Evolutionary conservation across 2,797 vertebrate species (phyloP), one percentile per base, ranked within the genome.

Genomic region (Streptopelia turtur): DNA sequence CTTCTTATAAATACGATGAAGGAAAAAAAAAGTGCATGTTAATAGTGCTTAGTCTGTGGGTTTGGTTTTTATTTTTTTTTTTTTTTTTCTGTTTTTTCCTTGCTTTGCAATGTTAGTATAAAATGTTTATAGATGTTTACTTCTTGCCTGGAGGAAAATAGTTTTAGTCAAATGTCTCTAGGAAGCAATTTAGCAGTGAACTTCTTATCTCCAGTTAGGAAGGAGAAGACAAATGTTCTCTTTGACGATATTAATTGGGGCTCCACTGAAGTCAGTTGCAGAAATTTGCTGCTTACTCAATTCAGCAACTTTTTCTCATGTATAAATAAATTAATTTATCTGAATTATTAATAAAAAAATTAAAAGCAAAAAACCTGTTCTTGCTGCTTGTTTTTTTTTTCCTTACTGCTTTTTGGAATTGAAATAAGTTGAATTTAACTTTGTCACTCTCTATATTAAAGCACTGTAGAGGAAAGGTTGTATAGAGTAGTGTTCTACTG

Each of bases 61-160:
- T 43, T 43, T 17, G n/a, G n/a, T n/a, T n/a, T n/a, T n/a, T n/a
- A n/a, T n/a, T 17, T 8, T 43, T 43, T 17, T 43, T 43, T 43
- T 43, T 43, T 18, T 43, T 43, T 43, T 43, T 13, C 37, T 37
- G 12, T 16, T 43, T 43, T 84, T 78, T 89, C 61, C 86, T 87
- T 75, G 22, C 77, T 82, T 79, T 93, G 70, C 74, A 52, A 39
- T 55, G 59, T 94, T 91, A 77, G 66, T 96, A 82, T 89, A 83
- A 96, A 95, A 92, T 86, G 75, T 96, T 94, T 96, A 92, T 94
- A 92, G 94, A 72, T 92, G 63, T 94, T 96, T 96, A 91, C 49
- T 90, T 92, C 92, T 89, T 92, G 87, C 90, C 87, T 84, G 56
- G 27, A 92, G 94, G 83, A 87, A 90, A 84, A 84, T 43, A 69